A percentile compares a stretch with the other conserved stretches of the same genome.
Evolutionary conservation across 2,113 vertebrate species (phyloP).

Genomic region (Pterocles gutturalis): DNA sequence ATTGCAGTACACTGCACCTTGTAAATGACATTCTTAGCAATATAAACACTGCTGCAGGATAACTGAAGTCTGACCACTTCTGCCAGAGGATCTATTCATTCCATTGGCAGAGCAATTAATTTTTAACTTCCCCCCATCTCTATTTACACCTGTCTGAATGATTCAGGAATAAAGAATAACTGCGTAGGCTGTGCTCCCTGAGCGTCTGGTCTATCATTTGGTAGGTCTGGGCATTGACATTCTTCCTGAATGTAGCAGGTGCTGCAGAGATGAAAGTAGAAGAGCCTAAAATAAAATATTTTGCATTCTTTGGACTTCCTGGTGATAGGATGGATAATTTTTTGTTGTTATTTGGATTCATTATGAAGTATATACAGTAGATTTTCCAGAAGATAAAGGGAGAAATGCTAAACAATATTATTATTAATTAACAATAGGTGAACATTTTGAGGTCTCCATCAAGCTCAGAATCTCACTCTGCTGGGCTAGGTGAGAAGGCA

Average conservation of each 20-base stretch:
- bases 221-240: not conserved
- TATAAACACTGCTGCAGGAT: not conserved
- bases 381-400: not conserved
- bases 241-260: not conserved
- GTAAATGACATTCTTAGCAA: not conserved
- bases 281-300: not conserved
- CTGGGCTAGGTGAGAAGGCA: not conserved
- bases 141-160: not conserved
- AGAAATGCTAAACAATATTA: not conserved
- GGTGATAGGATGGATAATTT: not conserved
- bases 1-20: not conserved
- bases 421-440: not conserved
- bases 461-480: not conserved
- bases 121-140: not conserved
- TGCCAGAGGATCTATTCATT: not conserved
- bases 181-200: not conserved
- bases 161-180: not conserved
- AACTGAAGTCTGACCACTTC: not conserved
- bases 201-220: not conserved
- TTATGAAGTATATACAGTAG: not conserved
- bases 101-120: not conserved
- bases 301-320: not conserved
- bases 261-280: not conserved
- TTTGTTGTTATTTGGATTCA: not conserved
- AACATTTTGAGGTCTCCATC: not conserved